Evolutionary conservation across 1,140 invertebrate genomes (phyloP), one percentile per base, ranked within the genome.

Genomic region (Agraylea sexmaculata): DNA sequence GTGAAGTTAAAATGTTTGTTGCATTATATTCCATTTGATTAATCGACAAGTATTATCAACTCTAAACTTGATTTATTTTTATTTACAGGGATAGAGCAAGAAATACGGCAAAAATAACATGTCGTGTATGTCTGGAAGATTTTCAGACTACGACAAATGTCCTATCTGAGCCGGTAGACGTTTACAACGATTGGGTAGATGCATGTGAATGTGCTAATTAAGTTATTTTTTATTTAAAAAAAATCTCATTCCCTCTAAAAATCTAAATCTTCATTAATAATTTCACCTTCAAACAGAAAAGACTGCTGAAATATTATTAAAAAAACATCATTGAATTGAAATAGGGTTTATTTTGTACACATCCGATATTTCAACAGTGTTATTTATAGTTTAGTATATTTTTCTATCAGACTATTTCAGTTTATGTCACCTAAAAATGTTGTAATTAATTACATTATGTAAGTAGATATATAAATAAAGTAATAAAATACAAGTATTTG

Each of bases 111-210:
- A 75, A 80, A 64, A 94, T 99, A 62, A 80, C 80, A 15, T 99
- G 95, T 64, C 71, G 86, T 49, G 90, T 98, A 2, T 99, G 95
- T 57, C 59, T 88, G 47, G 95, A 99, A 68, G 89, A 94, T 62
- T 99, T 90, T 68, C 92, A 97, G 64, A 94, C 92, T 3, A 82
- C 78, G 17, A 97, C 97, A 47, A 97, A 95, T 68, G 85, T 92
- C 59, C 70, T 99, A 39, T 96, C 92, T 8, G 94, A 99, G 65
- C 81, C 94, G 30, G 79, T 99, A 42, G 95, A 99, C 75, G 94
- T 99, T 15, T 99, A 99, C 59, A 96, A 95, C 68, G 94, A 98
- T 62, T 99, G 95, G 95, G 95, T 99, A 38, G 95, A 99, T 74
- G 94, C 92, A 1, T 99, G 94, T 71, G 95, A 96, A 71, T 73